A percentile compares a stretch with the other conserved stretches of the same genome.
These are phyloP conservation scores for Reticulitermes lucifugus DNA, from an alignment of 2,888 invertebrate genomes.

Conservation along the genomic window DNA sequence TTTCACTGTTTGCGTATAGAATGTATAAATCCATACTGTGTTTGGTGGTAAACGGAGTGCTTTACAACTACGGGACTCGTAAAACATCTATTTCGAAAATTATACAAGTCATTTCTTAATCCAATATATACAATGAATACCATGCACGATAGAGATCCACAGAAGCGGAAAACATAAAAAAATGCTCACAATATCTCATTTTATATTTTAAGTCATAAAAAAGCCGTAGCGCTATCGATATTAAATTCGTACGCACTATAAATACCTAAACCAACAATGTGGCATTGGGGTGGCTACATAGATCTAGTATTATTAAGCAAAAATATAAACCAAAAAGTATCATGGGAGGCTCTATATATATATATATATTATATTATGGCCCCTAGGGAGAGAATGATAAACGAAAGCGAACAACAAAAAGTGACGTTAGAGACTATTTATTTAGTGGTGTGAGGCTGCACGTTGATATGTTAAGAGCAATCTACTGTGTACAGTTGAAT, in stretches of 20 bases:
- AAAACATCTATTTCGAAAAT: not conserved
- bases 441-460: not conserved
- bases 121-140: not conserved
- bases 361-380: not conserved
- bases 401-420: not conserved
- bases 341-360: not conserved
- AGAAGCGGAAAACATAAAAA: not conserved
- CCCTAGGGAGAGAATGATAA: slow-evolving; percentile 17
- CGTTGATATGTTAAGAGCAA: not conserved
- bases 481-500: not conserved
- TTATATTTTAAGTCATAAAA: not conserved
- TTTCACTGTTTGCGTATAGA: too few relatives aligned
- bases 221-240: not conserved
- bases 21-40: too few relatives aligned
- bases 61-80: not conserved
- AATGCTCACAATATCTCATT: slow-evolving; percentile 12
- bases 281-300: not conserved
- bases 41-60: too few relatives aligned
- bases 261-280: slow-evolving; percentile 13
- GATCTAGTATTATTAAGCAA: slow-evolving; percentile 15
- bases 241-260: not conserved
- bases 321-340: not conserved
- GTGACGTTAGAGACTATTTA: not conserved
- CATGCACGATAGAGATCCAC: not conserved
- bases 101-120: not conserved